Evolutionary conservation across 2,888 invertebrate genomes (phyloP).

Genomic region (Drosophila melanocephala): DNA sequence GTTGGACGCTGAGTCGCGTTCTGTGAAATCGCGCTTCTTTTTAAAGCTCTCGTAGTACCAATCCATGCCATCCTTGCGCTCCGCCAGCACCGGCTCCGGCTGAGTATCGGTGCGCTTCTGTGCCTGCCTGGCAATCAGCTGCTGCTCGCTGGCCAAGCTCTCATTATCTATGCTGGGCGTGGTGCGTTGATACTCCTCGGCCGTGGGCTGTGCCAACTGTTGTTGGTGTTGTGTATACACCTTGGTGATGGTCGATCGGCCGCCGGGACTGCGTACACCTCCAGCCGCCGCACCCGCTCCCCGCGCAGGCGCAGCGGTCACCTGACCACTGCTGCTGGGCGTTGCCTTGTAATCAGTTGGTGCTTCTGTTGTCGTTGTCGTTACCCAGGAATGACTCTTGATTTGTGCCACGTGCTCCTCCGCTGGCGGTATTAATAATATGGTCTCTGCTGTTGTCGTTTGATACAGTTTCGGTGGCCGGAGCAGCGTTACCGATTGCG

Average conservation of each 20-base stretch:
- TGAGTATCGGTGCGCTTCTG: constrained; percentile 66
- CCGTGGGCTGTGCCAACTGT: constrained; percentile 80
- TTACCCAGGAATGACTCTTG: constrained; percentile 78
- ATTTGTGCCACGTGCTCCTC: constrained; percentile 83
- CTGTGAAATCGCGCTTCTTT: constrained; percentile 71
- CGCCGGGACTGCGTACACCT: constrained; percentile 82
- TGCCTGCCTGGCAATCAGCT: constrained; percentile 65
- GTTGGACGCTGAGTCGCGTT: constrained; percentile 33
- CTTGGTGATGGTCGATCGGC: constrained; percentile 88
- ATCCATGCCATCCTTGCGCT: constrained; percentile 88
- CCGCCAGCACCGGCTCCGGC: constrained; percentile 77
- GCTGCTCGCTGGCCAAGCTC: constrained; percentile 60
- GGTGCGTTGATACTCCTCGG: constrained; percentile 84
- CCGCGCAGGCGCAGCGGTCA: constrained; percentile 29
- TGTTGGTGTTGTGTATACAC: constrained; percentile 85
- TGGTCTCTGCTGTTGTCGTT: constrained; percentile 84
- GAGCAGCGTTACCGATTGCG: constrained; percentile 73
- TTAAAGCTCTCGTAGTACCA: constrained; percentile 95
- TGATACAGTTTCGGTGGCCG: constrained; percentile 67
- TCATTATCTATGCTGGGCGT: constrained; percentile 74
- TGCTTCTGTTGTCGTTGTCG: constrained; percentile 50
- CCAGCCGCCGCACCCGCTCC: neutral
- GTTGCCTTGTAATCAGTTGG: constrained; percentile 54
- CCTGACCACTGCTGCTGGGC: constrained; percentile 36
- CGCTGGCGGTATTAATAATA: constrained; percentile 84